Evolutionary conservation across 2,113 vertebrate species (phyloP).

Genomic region (Clupea harengus): DNA sequence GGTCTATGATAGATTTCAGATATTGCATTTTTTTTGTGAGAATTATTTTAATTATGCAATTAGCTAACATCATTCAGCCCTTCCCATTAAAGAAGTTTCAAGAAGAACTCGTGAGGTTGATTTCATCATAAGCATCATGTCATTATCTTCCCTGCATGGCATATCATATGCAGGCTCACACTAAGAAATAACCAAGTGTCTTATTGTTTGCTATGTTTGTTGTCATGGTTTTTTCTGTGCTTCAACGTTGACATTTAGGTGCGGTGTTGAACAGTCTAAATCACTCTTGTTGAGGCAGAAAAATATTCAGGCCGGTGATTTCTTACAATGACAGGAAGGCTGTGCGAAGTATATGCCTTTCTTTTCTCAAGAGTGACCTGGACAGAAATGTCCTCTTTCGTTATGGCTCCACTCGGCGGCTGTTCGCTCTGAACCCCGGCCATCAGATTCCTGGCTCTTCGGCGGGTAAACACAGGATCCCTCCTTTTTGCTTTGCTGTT

Average conservation of each 20-base stretch:
- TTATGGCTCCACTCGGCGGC: slow-evolving; percentile 40
- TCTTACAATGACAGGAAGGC: slow-evolving; percentile 72
- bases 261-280: slow-evolving; percentile 35
- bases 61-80: too few species aligned
- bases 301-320: slow-evolving; percentile 39
- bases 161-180: neutral
- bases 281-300: slow-evolving; percentile 36
- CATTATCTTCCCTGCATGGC: neutral
- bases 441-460: slow-evolving; percentile 44
- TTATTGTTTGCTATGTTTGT: neutral
- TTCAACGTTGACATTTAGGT: neutral
- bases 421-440: slow-evolving; percentile 38
- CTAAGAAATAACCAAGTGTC: neutral
- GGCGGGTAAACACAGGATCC: slow-evolving; percentile 15
- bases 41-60: too few species aligned
- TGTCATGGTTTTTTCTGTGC: neutral
- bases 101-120: neutral
- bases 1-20: too few species aligned
- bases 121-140: too few species aligned
- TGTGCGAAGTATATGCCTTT: slow-evolving; percentile 35
- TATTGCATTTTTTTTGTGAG: too few species aligned
- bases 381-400: slow-evolving; percentile 61
- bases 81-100: neutral
- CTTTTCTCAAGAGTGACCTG: slow-evolving; percentile 41
- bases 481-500: neutral